phyloP scores from a whole-genome alignment of 1,140 invertebrate species.

The Tetraneura akinire region DNA sequence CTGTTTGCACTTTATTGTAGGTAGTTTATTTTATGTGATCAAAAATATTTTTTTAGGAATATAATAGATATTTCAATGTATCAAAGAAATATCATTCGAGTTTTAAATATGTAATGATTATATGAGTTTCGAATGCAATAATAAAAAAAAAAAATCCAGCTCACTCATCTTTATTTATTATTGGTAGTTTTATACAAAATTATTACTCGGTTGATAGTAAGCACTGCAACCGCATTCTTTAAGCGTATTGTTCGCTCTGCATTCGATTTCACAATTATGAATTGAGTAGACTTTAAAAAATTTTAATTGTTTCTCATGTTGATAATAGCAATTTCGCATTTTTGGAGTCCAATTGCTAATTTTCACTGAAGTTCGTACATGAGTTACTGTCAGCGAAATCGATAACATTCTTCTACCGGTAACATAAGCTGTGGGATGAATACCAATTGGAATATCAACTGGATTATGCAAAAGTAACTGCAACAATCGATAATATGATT shows the following conservation, averaged over 20 bases:
- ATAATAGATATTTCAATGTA: no score
- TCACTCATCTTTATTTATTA: no score
- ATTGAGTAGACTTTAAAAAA: slow-evolving; percentile 64
- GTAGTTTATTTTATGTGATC: no score
- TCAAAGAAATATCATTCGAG: no score
- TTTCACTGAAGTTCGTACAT: background rate
- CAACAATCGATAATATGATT: background rate
- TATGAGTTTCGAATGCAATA: no score
- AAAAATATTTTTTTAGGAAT: no score
- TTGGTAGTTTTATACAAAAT: no score
- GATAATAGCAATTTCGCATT: slow-evolving; percentile 64
- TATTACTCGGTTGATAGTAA: slow-evolving; percentile 53
- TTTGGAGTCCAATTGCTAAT: slow-evolving; percentile 51
- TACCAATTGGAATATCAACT: slow-evolving; percentile 41
- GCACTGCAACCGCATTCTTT: slow-evolving; percentile 50
- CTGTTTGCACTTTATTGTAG: no score
- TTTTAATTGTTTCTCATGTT: slow-evolving; percentile 64
- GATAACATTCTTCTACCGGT: background rate
- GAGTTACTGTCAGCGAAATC: background rate
- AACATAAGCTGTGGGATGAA: slow-evolving; percentile 17
- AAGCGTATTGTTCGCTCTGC: slow-evolving; percentile 57
- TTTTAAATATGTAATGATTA: no score
- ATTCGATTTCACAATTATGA: slow-evolving; percentile 60
- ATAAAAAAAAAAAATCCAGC: no score
- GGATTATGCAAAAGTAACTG: slow-evolving; percentile 53